Percentiles rank a stretch among this genome's conserved stretches.
These are phyloP conservation scores for Lerema accius DNA, from an alignment of 1,140 invertebrate species.

Conservation along the genomic window DNA sequence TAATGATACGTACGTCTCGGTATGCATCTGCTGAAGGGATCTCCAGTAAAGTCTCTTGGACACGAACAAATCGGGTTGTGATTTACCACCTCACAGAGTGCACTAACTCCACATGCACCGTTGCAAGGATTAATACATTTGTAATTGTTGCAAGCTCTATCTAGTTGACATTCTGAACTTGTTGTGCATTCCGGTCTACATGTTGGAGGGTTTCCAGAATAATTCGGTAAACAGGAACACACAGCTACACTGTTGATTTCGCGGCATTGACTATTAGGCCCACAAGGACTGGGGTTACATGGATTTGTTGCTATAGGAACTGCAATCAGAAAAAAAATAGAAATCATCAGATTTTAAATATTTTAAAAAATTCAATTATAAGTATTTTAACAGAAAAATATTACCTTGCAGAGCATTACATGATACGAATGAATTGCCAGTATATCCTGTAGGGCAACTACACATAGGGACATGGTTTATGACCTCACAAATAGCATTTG, in stretches of 20 bases:
- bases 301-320: conserved; percentile 75
- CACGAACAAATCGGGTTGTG: conserved; percentile 86
- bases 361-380: conserved; percentile 17
- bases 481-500: conserved; percentile 91
- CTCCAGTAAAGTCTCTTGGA: conserved; percentile 85
- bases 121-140: conserved; percentile 88
- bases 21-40: conserved; percentile 87
- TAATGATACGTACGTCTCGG: conserved; percentile 83
- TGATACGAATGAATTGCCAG: conserved; percentile 85
- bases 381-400: conserved; percentile 29
- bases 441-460: conserved; percentile 84
- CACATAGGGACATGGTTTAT: conserved; percentile 92
- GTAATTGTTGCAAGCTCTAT: conserved; percentile 86
- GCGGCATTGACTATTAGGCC: conserved; percentile 86
- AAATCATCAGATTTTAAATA: conserved; percentile 21
- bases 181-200: conserved; percentile 88
- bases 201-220: conserved; percentile 86
- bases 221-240: conserved; percentile 87
- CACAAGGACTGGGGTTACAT: conserved; percentile 87
- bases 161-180: conserved; percentile 85
- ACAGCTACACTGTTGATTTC: conserved; percentile 85
- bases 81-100: conserved; percentile 86
- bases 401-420: conserved; percentile 80
- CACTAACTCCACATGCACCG: conserved; percentile 86
- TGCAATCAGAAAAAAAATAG: conserved; percentile 66